Conservation (phyloP, 1,140 invertebrate genomes). For the Dreissena rostriformis region DNA sequence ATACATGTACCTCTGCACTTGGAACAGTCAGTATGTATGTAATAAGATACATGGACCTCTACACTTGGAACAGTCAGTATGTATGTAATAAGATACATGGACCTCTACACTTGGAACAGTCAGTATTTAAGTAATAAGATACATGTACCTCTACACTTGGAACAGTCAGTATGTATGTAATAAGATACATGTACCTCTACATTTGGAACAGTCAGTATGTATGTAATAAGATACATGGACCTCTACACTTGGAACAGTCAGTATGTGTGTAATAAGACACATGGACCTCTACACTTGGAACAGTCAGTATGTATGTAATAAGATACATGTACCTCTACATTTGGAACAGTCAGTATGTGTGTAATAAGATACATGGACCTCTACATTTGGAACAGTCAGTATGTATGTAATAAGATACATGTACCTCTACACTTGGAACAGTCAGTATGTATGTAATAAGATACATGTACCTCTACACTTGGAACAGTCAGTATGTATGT, state of each 20-base stretch:
- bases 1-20: constrained; percentile 92
- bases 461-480: constrained; percentile 87
- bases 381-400: constrained; percentile 85
- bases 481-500: constrained; percentile 95
- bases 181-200: not conserved
- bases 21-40: constrained; percentile 95
- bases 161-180: not conserved
- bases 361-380: not conserved
- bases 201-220: not conserved
- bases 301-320: not conserved
- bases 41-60: constrained; percentile 86
- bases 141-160: not conserved
- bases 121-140: not conserved
- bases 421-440: constrained; percentile 89
- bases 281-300: constrained; percentile 89
- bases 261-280: constrained; percentile 92
- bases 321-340: not conserved
- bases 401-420: not conserved
- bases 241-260: constrained; percentile 94
- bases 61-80: constrained; percentile 96
- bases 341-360: constrained; percentile 73
- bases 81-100: constrained; percentile 92
- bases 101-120: constrained; percentile 84
- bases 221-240: constrained; percentile 61
- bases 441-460: constrained; percentile 93